These are phyloP conservation scores for Vanacampus margaritifer DNA, from an alignment of 2,113 vertebrate genomes.

Conservation along the genomic window DNA sequence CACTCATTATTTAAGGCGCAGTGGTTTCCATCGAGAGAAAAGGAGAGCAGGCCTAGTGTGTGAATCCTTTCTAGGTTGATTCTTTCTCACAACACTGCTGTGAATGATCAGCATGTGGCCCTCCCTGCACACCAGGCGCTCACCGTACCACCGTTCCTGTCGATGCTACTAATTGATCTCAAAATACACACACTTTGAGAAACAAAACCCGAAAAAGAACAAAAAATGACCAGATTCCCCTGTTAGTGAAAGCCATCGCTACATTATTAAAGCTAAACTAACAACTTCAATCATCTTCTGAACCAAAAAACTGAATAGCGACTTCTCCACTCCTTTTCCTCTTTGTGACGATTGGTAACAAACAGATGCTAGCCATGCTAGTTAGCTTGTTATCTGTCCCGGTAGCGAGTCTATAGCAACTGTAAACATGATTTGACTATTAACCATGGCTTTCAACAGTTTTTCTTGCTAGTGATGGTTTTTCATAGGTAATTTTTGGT, in stretches of 20 bases:
- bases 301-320: too few relatives aligned
- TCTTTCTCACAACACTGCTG: conserved; percentile 10
- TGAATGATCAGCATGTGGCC: conserved; percentile 6
- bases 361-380: background rate
- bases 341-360: background rate
- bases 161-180: conserved; percentile 40
- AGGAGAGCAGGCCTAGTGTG: conserved; percentile 11
- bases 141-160: conserved; percentile 16
- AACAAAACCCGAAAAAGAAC: background rate
- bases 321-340: too few relatives aligned
- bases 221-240: background rate
- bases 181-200: conserved; percentile 29
- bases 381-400: background rate
- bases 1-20: conserved; percentile 48
- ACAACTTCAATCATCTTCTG: too few relatives aligned
- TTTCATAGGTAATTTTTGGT: background rate
- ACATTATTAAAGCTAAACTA: too few relatives aligned
- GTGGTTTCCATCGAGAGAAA: conserved; percentile 7
- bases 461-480: background rate
- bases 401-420: background rate
- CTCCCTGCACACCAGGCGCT: conserved; percentile 11
- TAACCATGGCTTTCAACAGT: background rate
- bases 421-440: background rate
- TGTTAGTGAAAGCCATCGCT: background rate
- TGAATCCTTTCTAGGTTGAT: conserved; percentile 16